Percentiles rank a stretch among this genome's conserved stretches.
Conservation (phyloP, 2,797 vertebrate genomes). For the Borostomias antarcticus region DNA sequence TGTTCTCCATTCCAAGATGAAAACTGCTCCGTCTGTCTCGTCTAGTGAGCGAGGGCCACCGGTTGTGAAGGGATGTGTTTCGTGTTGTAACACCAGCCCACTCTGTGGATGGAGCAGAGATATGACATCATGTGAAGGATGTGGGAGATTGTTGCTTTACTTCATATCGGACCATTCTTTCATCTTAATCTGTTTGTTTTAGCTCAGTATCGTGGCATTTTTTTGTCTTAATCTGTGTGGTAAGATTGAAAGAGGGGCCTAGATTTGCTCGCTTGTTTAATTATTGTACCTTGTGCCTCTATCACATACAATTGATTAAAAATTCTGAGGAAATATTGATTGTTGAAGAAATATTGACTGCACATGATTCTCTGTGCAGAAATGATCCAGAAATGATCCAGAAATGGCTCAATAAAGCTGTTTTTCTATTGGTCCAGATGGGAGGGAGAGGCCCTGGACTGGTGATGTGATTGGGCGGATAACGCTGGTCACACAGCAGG, state of each 20-base stretch:
- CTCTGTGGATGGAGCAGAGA: not conserved
- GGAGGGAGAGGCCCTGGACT: too few relatives aligned
- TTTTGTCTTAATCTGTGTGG: not conserved
- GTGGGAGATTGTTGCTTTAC: not conserved
- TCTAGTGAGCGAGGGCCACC: not conserved
- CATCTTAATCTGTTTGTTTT: too few relatives aligned
- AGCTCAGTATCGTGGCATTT: constrained; percentile 18
- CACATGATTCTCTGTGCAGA: too few relatives aligned
- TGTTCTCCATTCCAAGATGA: not conserved
- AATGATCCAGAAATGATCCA: too few relatives aligned
- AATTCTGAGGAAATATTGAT: constrained; percentile 62
- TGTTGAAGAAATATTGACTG: too few relatives aligned
- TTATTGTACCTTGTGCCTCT: constrained; percentile 59
- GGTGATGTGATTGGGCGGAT: too few relatives aligned
- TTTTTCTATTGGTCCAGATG: too few relatives aligned
- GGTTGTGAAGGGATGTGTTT: not conserved
- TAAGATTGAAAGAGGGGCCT: constrained; percentile 24
- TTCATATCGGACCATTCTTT: too few relatives aligned
- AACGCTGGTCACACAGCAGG: too few relatives aligned
- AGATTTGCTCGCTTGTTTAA: constrained; percentile 53
- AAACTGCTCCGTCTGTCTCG: not conserved
- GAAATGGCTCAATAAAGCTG: too few relatives aligned
- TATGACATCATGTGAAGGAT: not conserved
- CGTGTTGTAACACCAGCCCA: not conserved
- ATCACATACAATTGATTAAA: constrained; percentile 49